Base-by-base conservation (phyloP, 2,113 vertebrate genomes). In the Xyliphius kryptos region DNA sequence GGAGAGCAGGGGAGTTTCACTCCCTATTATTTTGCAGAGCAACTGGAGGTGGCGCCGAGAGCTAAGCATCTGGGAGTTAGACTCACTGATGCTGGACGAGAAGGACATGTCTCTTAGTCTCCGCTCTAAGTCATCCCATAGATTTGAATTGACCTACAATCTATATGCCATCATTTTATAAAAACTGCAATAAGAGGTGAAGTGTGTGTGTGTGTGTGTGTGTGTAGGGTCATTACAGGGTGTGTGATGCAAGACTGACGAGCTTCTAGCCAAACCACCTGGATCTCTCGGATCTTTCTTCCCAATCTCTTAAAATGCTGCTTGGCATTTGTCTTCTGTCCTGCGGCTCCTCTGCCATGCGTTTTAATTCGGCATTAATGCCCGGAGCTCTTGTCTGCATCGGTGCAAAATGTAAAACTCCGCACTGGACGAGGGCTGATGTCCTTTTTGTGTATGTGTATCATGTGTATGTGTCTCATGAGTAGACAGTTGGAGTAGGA, bases 151-250 rank as follows among this genome's bases (percentile, higher is more conserved):
- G 17, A 41, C 44, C 44, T 43, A 56, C 58, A 46, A n/a, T n/a
- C n/a, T n/a, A 71, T 66, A 66, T 51, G 17, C 50, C 38, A 36
- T 57, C 44, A 51, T 57, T 46, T 71, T 62, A 40, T 60, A 63
- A 89, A 89, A 88, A 50, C 47, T 89, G 88, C 88, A 89, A 89
- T 91, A 88, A 88, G 87, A n/a, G n/a, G n/a, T n/a, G n/a, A n/a
- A n/a, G n/a, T n/a, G n/a, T n/a, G n/a, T n/a, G n/a, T n/a, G n/a
- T n/a, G n/a, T n/a, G n/a, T n/a, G n/a, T n/a, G n/a, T n/a, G n/a
- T n/a, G n/a, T n/a, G n/a, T n/a, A n/a, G 85, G 86, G 17, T 57
- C 57, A 71, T 54, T 71, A 46, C 47, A 67, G 48, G 38, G 38
- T 53, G 40, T 46, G n/a, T 63, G 58, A 66, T 62, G 66, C 15